Base-by-base conservation (phyloP, 1,140 invertebrate genomes). In the Calycopis cecrops region DNA sequence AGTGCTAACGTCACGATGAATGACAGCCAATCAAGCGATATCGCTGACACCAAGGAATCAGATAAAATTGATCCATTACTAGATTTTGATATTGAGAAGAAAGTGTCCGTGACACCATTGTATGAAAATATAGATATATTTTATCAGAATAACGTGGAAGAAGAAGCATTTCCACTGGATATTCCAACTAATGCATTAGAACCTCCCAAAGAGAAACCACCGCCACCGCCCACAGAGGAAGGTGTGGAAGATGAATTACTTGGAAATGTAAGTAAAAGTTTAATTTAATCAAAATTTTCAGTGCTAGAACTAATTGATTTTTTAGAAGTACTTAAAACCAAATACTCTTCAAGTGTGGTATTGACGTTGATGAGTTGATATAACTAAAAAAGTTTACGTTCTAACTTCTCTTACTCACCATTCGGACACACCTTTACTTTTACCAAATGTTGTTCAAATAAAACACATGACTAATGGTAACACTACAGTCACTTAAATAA, bases 131-230 rank as follows among this genome's bases (percentile, higher is more conserved):
- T 90, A 17, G 88, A 90, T 54, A 81, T 91, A 38, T 89, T 90
- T 59, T 90, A 89, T 63, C 76, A 85, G 57, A 84, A 77, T 38
- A 59, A 59, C 16, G 63, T 67, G 10, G 74, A 76, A 7, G 58
- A 52, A 0, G 66, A 53, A 49, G 71, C 71, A 0, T 88, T 88
- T 57, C 79, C 87, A 42, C 61, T 88, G 51, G 87, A 88, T 57
- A 55, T 90, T 53, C 90, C 91, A 11, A 88, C 90, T 9, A 91
- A 90, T 55, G 91, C 88, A 50, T 71, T 93, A 62, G 92, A 95
- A 75, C 94, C 95, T 4, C 95, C 95, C 0, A 95, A 94, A 71
- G 94, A 94, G 71, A 96, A 95, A 79, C 94, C 95, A 44, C 94
- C 94, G 11, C 94, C 94, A n/a, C 94, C 94, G 14, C 94, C 94